Base-by-base conservation (phyloP, 2,113 vertebrate species). In the Bubo bubo region DNA sequence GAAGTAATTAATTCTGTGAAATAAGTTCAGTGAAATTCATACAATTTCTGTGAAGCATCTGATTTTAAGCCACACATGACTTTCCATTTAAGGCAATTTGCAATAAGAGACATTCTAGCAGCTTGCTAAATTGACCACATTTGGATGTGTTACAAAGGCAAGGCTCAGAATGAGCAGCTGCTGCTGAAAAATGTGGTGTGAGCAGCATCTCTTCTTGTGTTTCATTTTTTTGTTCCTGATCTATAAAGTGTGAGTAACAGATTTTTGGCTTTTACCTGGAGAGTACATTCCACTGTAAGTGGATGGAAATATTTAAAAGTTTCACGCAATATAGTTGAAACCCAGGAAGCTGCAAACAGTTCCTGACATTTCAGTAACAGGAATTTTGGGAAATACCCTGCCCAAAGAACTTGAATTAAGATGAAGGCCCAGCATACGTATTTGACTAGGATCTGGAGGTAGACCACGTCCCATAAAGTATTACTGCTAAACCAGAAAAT, bases 131-230 rank as follows among this genome's bases (percentile, higher is more conserved):
- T 4, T 8, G 71, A 86, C 84, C 74, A 52, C 85, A 18, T 41
- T 88, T 50, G 82, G 75, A 64, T 8, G 22, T 0, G 58, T 21
- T 14, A 76, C 81, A 95, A 83, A 83, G 41, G 53, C 59, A 58
- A 58, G 68, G 79, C 83, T 68, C 58, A 24, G 45, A 82, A 70
- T 0, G 39, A 94, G 87, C 66, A 76, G 93, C 94, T 41, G 92
- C 90, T 85, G 87, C 84, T 92, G 86, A 81, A 77, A 93, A 82
- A 86, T 21, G 92, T 49, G 84, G 77, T 85, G 90, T 39, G 79
- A 90, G 91, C 85, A 94, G 68, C 85, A 53, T 11, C 74, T 73
- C 79, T 59, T 59, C 81, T 28, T 6, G 6, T 3, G 9, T 39
- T 52, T 59, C 37, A 9, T 23, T 37, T 14, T 34, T 74, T 39